Base-by-base conservation (phyloP, 2,113 vertebrate genomes). In the Myotis lucifugus region DNA sequence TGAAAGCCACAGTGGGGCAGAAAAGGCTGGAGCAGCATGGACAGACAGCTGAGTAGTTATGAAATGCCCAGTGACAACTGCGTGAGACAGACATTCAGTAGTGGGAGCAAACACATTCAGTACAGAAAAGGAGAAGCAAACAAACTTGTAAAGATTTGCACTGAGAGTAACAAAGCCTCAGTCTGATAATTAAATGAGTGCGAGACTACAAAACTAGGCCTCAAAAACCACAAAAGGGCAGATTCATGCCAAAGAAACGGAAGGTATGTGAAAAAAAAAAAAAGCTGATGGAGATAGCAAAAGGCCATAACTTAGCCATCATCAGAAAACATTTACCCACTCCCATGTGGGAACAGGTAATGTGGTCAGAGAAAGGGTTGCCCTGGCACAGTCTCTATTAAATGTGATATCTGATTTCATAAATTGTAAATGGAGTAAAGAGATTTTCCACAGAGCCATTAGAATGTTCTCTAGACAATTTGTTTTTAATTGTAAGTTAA, bases 401-500 rank as follows among this genome's bases (percentile, higher is more conserved):
- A 96, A 85, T 93, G 61, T 32, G n/a, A 52, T 94, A 40, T 81
- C 91, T 89, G 81, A 94, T 85, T 95, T 95, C 42, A 32, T 96
- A 77, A 73, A 89, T 94, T 95, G 94, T 69, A 78, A 90, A 78
- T 85, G 40, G 82, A 93, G 77, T 83, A 88, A 54, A 76, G 87
- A 85, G 85, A 88, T 90, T 93, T 94, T 95, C 72, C 52, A 48
- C 66, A 37, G 81, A 92, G 90, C 6, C 50, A 61, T 92, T 85
- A 88, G 59, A 74, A 42, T 81, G 50, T 88, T 93, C 92, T 96
- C 96, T 85, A 93, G 90, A 87, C 82, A 78, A 93, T 95, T 59
- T 27, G 8, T 82, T 92, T 97, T 92, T 96, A 97, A 97, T 95
- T 95, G 93, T 72, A 92, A 95, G 72, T 88, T 90, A 81, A 85